phyloP scores from a whole-genome alignment of 2,113 vertebrate genomes.

The Cavia porcellus region DNA sequence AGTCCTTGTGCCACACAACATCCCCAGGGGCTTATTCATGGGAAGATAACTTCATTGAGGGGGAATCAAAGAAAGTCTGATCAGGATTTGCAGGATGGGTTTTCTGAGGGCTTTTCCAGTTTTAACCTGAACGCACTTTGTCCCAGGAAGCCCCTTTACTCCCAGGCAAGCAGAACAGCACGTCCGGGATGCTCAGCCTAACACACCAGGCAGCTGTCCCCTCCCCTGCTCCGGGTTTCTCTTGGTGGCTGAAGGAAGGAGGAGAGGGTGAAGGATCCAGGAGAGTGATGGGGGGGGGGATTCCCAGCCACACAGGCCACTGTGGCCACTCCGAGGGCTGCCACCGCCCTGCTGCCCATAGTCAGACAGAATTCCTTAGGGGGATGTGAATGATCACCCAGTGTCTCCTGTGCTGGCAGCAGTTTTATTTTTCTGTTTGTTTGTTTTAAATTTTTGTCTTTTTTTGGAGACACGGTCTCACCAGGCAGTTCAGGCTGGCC shows the following conservation, averaged over 20 bases:
- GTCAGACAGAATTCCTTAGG: not conserved
- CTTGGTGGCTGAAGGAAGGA: not conserved
- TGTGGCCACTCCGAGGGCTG: not conserved
- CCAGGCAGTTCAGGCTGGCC: not conserved
- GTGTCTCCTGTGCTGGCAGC: not conserved
- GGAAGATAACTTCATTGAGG: not conserved
- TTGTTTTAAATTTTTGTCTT: too few species aligned
- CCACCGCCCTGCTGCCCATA: too few species aligned
- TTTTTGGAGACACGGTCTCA: too few species aligned
- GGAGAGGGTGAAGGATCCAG: too few species aligned
- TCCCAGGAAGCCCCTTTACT: not conserved
- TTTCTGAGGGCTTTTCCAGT: not conserved
- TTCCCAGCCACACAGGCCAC: not conserved
- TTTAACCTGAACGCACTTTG: not conserved
- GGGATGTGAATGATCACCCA: not conserved
- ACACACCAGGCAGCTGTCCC: not conserved
- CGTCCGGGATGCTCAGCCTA: not conserved
- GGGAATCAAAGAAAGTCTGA: not conserved
- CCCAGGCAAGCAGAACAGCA: not conserved
- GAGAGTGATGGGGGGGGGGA: too few species aligned
- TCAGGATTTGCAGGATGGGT: not conserved
- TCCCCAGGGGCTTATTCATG: not conserved
- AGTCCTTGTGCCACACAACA: not conserved
- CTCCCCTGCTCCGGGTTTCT: not conserved
- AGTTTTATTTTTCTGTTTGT: not conserved